Evolutionary conservation across 2,113 vertebrate species (phyloP), one percentile per base, ranked within the genome.

Genomic region (Meles meles): DNA sequence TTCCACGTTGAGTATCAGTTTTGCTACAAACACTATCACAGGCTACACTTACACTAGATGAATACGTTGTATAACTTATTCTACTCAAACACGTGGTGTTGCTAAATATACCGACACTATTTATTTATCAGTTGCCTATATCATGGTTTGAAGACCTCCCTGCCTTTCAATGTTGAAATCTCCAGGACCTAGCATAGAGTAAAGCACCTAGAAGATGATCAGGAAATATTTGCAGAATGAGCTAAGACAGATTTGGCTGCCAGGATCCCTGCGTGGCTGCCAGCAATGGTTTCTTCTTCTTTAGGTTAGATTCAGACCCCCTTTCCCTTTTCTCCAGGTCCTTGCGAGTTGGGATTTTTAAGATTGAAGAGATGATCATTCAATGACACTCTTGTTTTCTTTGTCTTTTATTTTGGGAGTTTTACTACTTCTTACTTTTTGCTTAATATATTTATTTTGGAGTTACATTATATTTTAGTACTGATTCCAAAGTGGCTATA

Each of bases 401-500:
- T 88, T 90, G 49, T n/a, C 14, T 65, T 69, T 94, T 74, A 34
- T 55, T 77, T 93, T 13, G 0, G 15, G 34, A 18, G 2, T 74
- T 96, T 88, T 86, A 42, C 3, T 7, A 39, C 21, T 57, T 95
- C 47, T 59, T 63, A 49, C 79, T 63, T 74, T 89, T n/a, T 52
- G 39, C 49, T 90, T 37, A 18, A 49, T 37, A 7, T 67, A 25
- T 21, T 69, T 69, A 69, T 37, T 69, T 69, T 69, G 17, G 67
- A 69, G 34, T 69, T 76, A 27, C 69, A 72, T 74, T 47, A 44
- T n/a, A 39, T 76, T 94, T 39, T 25, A 44, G 77, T 88, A 27
- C 8, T 69, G 61, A 52, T 90, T 90, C 13, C 7, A 63, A 74
- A 27, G 4, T 71, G n/a, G 17, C 25, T 83, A 10, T 12, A 80